Evolutionary conservation across 2,113 vertebrate species (phyloP).

Genomic region (Mustelus asterias): DNA sequence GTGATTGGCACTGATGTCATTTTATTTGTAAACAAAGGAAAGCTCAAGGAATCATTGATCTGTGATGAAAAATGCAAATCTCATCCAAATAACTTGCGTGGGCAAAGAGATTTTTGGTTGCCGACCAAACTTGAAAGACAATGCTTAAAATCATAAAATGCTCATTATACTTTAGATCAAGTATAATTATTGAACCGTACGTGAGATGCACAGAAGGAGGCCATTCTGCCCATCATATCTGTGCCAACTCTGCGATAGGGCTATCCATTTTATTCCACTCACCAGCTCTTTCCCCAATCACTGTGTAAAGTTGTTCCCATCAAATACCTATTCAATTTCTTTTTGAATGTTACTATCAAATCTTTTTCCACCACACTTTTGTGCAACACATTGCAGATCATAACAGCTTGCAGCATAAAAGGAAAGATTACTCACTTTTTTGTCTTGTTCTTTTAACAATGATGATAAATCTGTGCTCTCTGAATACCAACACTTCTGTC

Average conservation of each 20-base stretch:
- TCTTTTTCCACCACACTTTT: background rate
- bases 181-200: background rate
- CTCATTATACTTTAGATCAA: background rate
- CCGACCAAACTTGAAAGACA: background rate
- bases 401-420: background rate
- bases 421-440: background rate
- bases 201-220: background rate
- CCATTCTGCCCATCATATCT: background rate
- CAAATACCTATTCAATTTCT: background rate
- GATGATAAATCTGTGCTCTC: background rate
- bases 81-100: background rate
- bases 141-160: conserved; percentile 1
- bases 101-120: background rate
- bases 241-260: background rate
- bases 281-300: background rate
- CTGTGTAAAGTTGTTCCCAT: background rate
- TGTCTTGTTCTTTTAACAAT: background rate
- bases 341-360: background rate
- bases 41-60: conserved; percentile 30
- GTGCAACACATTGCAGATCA: background rate
- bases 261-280: background rate
- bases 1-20: background rate
- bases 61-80: conserved; percentile 34
- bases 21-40: conserved; percentile 29
- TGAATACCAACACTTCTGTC: background rate